phyloP scores from a whole-genome alignment of 2,888 invertebrate genomes.

The Chymomyza procnemis region DNA sequence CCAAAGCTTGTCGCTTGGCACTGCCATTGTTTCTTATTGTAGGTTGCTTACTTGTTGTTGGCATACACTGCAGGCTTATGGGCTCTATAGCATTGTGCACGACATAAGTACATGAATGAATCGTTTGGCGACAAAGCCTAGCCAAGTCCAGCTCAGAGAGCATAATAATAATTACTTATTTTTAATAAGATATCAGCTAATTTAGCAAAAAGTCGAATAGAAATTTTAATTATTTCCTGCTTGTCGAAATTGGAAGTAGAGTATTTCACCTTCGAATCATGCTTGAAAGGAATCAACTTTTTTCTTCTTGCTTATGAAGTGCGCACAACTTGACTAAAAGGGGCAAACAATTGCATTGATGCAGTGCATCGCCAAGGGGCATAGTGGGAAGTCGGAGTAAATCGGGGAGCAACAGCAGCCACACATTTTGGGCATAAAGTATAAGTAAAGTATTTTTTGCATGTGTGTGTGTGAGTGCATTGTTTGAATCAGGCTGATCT shows the following conservation, averaged over 20 bases:
- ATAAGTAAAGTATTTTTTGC: conserved; percentile 68
- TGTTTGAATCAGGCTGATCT: conserved; percentile 71
- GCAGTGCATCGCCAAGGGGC: too few species aligned
- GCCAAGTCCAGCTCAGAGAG: too few species aligned
- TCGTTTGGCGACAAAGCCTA: too few species aligned
- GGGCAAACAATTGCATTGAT: conserved; percentile 75
- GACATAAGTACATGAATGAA: too few species aligned
- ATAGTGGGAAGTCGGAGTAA: neutral
- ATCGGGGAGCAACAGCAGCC: neutral
- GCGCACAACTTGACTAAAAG: conserved; percentile 75
- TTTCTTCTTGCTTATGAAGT: conserved; percentile 72
- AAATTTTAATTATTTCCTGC: too few species aligned
- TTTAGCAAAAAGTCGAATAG: too few species aligned
- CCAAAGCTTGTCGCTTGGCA: neutral
- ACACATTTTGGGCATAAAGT: conserved; percentile 70
- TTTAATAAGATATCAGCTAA: too few species aligned
- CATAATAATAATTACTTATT: too few species aligned
- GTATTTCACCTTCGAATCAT: too few species aligned
- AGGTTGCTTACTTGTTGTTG: conserved; percentile 49
- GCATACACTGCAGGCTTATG: too few species aligned
- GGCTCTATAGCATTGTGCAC: too few species aligned
- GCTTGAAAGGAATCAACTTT: conserved; percentile 10
- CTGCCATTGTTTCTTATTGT: neutral
- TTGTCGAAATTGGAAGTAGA: too few species aligned
- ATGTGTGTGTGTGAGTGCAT: conserved; percentile 46